Percentiles rank a stretch among this genome's conserved stretches.
Evolutionary conservation across 2,888 invertebrate species (phyloP).

Genomic region (Calephelis perditalis): DNA sequence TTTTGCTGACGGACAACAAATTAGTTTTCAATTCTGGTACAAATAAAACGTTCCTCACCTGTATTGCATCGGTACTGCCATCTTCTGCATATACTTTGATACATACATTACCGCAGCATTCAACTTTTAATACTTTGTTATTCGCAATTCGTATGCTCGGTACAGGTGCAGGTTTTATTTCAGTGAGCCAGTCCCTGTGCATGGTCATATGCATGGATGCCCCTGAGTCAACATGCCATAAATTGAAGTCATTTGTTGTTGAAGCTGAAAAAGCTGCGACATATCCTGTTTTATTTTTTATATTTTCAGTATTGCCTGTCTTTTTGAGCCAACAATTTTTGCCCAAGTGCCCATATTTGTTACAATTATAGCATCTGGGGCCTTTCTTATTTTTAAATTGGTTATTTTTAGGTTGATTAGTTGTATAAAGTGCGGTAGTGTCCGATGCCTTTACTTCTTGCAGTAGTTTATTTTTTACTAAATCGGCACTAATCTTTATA

Average conservation of each 20-base stretch:
- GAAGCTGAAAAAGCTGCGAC: slow-evolving; percentile 1
- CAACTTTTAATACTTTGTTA: slow-evolving; percentile 24
- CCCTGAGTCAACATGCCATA: slow-evolving; percentile 41
- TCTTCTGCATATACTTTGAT: neutral
- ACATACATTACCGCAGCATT: slow-evolving; percentile 23
- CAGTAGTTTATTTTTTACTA: slow-evolving; percentile 25
- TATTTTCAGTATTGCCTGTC: neutral
- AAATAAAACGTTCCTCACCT: slow-evolving; percentile 14
- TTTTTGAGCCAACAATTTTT: neutral
- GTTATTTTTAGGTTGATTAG: neutral
- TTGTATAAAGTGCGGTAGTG: slow-evolving; percentile 16
- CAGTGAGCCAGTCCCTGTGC: slow-evolving; percentile 27
- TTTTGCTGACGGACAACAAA: slow-evolving; percentile 25
- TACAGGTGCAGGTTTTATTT: slow-evolving; percentile 25
- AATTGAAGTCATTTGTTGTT: neutral
- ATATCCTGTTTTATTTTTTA: slow-evolving; percentile 1
- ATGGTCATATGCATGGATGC: slow-evolving; percentile 34
- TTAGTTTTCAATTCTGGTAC: slow-evolving; percentile 24
- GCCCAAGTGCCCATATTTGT: neutral
- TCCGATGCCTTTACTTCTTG: slow-evolving; percentile 24
- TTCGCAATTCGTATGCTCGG: slow-evolving; percentile 25
- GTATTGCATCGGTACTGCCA: slow-evolving; percentile 3
- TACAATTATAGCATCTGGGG: neutral
- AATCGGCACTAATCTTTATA: slow-evolving; percentile 23
- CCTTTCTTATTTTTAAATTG: neutral